phyloP scores from a whole-genome alignment of 2,797 vertebrate species.

The Aeoliscus strigatus region DNA sequence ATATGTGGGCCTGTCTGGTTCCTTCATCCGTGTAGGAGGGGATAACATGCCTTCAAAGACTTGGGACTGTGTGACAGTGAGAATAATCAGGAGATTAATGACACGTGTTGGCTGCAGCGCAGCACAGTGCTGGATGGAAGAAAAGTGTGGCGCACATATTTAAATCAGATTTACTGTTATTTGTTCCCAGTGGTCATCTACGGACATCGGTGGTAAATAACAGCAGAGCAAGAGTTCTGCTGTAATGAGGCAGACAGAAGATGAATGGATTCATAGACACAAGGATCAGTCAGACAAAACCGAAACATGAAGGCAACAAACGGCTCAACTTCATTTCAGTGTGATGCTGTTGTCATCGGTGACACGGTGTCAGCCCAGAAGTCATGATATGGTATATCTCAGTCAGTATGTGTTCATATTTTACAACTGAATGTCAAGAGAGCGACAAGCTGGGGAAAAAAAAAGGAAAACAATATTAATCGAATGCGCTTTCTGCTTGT shows the following conservation, averaged over 20 bases:
- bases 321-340: constrained; percentile 38
- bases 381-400: constrained; percentile 57
- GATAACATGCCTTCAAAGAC: constrained; percentile 37
- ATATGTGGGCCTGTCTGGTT: constrained; percentile 16
- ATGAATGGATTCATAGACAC: constrained; percentile 14
- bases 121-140: constrained; percentile 4
- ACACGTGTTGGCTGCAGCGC: constrained; percentile 27
- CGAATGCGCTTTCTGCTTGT: constrained; percentile 73
- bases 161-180: background rate
- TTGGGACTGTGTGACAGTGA: constrained; percentile 52
- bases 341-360: constrained; percentile 69
- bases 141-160: constrained; percentile 10
- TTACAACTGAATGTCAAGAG: constrained; percentile 54
- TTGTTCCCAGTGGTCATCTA: constrained; percentile 11
- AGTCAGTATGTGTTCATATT: constrained; percentile 65
- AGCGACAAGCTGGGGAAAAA: constrained; percentile 33
- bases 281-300: constrained; percentile 24
- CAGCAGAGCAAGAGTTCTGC: too few relatives aligned
- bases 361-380: constrained; percentile 66
- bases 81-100: constrained; percentile 52
- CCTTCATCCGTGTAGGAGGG: constrained; percentile 20
- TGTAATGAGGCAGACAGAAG: constrained; percentile 6
- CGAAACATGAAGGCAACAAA: constrained; percentile 38
- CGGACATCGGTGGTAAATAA: constrained; percentile 3
- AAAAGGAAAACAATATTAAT: constrained; percentile 65